Conservation (phyloP, 2,113 vertebrate genomes). For the Aphelocoma coerulescens region DNA sequence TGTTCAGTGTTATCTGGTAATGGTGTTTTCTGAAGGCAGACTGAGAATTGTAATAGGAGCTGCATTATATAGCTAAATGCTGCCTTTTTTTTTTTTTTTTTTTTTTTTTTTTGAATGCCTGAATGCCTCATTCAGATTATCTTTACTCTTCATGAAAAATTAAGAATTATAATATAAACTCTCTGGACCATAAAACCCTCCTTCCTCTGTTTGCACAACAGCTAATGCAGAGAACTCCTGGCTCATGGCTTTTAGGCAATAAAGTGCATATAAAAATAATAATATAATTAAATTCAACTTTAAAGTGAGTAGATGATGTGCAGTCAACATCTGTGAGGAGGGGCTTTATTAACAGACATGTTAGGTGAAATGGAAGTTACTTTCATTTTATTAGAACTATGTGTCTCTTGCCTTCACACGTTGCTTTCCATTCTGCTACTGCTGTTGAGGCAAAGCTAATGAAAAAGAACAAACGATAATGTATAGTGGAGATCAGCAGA, state of each 20-base stretch:
- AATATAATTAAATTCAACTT: constrained; percentile 40
- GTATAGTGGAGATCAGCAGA: neutral
- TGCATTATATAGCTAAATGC: neutral
- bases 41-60: neutral
- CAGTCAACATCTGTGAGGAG: neutral
- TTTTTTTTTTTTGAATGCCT: neutral
- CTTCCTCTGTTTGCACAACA: constrained; percentile 35
- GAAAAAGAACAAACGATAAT: constrained; percentile 8
- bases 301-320: neutral
- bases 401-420: neutral
- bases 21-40: neutral
- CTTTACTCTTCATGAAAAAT: constrained; percentile 37
- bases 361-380: neutral
- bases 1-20: neutral
- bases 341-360: neutral
- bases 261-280: constrained; percentile 35
- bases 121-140: constrained; percentile 4
- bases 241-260: neutral
- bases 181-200: neutral
- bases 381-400: neutral
- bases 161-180: constrained; percentile 31
- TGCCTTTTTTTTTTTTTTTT: neutral
- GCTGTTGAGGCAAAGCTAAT: constrained; percentile 27
- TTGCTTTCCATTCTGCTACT: neutral
- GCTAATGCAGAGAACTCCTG: neutral